phyloP scores from a whole-genome alignment of 1,140 invertebrate species.

The Rhysida immarginata region DNA sequence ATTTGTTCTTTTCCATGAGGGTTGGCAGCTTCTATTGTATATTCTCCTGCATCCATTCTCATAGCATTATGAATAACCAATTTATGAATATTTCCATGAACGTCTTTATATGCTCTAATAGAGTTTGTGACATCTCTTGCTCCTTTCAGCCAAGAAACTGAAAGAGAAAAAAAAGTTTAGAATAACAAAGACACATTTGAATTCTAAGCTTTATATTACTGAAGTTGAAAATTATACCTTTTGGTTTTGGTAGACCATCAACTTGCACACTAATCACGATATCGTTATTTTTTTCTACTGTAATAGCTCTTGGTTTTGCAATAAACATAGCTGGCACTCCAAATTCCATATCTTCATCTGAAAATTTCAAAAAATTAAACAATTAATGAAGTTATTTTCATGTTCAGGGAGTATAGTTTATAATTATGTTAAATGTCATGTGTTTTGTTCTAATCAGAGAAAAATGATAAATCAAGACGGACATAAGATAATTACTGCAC shows the following conservation, averaged over 20 bases:
- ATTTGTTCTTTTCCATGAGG: constrained; percentile 67
- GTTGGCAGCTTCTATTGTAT: constrained; percentile 85
- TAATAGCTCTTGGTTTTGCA: constrained; percentile 54
- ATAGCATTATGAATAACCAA: constrained; percentile 72
- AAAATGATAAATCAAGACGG: no score
- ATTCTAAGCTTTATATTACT: background rate
- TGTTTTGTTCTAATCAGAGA: no score
- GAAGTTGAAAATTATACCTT: constrained; percentile 37
- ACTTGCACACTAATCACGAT: constrained; percentile 61
- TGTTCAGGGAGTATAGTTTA: no score
- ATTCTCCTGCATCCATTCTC: constrained; percentile 77
- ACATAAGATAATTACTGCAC: no score
- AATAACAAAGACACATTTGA: no score
- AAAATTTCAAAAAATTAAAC: background rate
- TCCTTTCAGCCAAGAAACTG: constrained; percentile 73
- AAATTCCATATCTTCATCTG: constrained; percentile 11
- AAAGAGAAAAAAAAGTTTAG: background rate
- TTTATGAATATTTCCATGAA: constrained; percentile 63
- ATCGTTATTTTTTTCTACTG: constrained; percentile 57
- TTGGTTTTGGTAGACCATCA: constrained; percentile 62
- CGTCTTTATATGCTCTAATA: constrained; percentile 58
- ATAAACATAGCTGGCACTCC: constrained; percentile 47
- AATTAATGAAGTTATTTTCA: background rate
- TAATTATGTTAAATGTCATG: background rate
- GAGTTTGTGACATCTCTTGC: constrained; percentile 61